Conservation (phyloP, 2,797 vertebrate species). For the Acanthurus tractus region DNA sequence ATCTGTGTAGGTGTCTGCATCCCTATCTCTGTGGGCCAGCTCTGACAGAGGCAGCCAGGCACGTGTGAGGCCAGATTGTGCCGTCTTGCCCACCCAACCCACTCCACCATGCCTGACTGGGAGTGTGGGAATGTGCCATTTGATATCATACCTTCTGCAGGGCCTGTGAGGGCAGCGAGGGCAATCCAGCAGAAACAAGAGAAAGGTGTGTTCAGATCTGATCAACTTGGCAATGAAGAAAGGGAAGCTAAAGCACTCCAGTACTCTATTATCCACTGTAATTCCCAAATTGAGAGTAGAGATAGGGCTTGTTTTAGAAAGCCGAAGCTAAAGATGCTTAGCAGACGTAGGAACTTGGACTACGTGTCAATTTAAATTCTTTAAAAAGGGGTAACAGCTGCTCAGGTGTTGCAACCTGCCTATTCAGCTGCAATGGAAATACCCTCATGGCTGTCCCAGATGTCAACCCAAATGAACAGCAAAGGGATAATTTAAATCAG, state of each 20-base stretch:
- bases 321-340: conserved; percentile 54
- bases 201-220: conserved; percentile 23
- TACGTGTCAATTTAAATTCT: conserved; percentile 70
- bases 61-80: conserved; percentile 52
- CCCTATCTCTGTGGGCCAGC: conserved; percentile 53
- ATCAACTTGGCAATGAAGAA: conserved; percentile 32
- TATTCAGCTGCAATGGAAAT: conserved; percentile 53
- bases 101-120: conserved; percentile 58
- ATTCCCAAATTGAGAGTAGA: conserved; percentile 21
- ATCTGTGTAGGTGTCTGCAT: conserved; percentile 53
- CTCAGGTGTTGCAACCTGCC: conserved; percentile 53
- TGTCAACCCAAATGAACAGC: conserved; percentile 41
- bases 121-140: conserved; percentile 78
- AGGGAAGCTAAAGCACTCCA: conserved; percentile 5
- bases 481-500: conserved; percentile 33
- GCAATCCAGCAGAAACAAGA: neutral
- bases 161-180: conserved; percentile 68
- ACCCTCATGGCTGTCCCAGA: conserved; percentile 29
- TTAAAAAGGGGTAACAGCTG: conserved; percentile 68
- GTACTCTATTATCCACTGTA: neutral
- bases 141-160: conserved; percentile 64
- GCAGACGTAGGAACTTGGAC: conserved; percentile 50
- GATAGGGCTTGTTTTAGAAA: conserved; percentile 47
- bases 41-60: conserved; percentile 52
- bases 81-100: conserved; percentile 28